These are phyloP conservation scores for Mycogona germanica DNA, from an alignment of 2,888 invertebrate genomes.

Conservation along the genomic window DNA sequence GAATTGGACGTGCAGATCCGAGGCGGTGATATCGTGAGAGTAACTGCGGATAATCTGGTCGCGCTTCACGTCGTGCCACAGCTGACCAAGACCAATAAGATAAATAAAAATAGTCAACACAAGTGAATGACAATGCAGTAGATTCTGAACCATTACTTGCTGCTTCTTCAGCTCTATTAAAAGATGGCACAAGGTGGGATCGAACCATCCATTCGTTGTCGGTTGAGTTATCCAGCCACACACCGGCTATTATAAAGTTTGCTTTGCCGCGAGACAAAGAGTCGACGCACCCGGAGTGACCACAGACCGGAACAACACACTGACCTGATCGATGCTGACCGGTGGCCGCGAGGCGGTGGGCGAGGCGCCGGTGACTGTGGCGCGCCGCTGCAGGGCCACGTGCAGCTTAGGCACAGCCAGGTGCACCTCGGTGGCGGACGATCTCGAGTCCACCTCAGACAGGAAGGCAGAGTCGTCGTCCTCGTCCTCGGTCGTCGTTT, in stretches of 20 bases:
- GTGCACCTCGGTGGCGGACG: constrained; percentile 36
- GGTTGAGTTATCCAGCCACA: not conserved
- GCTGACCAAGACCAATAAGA: constrained; percentile 8
- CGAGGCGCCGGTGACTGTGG: constrained; percentile 74
- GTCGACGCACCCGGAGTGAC: not conserved
- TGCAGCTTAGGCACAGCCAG: constrained; percentile 64
- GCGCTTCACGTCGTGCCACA: constrained; percentile 21
- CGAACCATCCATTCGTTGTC: no score
- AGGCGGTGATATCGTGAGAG: constrained; percentile 23
- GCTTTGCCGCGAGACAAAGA: not conserved
- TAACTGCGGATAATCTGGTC: constrained; percentile 23
- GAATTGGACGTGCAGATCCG: no score
- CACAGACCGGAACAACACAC: not conserved
- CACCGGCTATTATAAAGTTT: not conserved
- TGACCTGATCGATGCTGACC: constrained; percentile 53
- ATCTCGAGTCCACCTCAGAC: constrained; percentile 30
- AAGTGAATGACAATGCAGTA: no score
- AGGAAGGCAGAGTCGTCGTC: constrained; percentile 35
- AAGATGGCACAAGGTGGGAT: no score
- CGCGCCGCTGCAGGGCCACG: constrained; percentile 61
- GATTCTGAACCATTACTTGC: no score
- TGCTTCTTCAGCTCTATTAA: no score
- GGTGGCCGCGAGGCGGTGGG: constrained; percentile 50
- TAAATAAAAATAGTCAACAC: not conserved
- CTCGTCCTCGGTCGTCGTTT: constrained; percentile 27